Percentiles rank a stretch among this genome's conserved stretches.
These are phyloP conservation scores for Halcyon smyrnensis DNA, from an alignment of 2,797 vertebrate species.

Conservation along the genomic window DNA sequence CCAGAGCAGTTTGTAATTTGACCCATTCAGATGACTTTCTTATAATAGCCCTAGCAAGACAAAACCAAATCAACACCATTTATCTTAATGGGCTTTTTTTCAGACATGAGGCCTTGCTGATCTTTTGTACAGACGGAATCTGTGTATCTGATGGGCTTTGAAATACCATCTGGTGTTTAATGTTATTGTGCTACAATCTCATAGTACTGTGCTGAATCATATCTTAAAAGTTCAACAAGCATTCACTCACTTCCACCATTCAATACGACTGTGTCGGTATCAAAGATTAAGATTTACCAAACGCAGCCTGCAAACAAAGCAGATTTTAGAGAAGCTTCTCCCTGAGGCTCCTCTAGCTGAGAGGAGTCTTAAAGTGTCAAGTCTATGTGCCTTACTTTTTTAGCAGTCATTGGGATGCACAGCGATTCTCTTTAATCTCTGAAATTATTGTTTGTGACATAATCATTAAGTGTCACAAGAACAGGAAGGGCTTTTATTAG, in stretches of 20 bases:
- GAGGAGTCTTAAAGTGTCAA: constrained; percentile 22
- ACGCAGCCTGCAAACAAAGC: constrained; percentile 72
- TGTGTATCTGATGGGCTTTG: constrained; percentile 79
- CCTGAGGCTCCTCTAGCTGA: not conserved
- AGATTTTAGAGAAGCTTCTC: constrained; percentile 44
- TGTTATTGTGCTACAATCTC: constrained; percentile 70
- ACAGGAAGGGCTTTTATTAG: not conserved
- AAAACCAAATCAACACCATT: constrained; percentile 79
- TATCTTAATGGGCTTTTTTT: constrained; percentile 76
- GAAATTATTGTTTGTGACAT: constrained; percentile 39
- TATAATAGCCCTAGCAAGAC: constrained; percentile 74
- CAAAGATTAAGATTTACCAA: constrained; percentile 74
- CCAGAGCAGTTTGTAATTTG: constrained; percentile 73
- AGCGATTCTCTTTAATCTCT: constrained; percentile 45
- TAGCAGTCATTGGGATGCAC: not conserved
- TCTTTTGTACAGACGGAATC: constrained; percentile 77
- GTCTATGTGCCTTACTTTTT: constrained; percentile 43
- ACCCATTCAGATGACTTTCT: constrained; percentile 75
- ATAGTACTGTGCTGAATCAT: constrained; percentile 70
- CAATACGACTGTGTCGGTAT: constrained; percentile 70
- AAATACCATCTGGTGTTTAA: constrained; percentile 81
- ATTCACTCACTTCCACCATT: constrained; percentile 70
- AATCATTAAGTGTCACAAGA: constrained; percentile 16
- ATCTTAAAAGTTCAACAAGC: constrained; percentile 79
- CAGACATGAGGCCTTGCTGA: constrained; percentile 61